Conservation (phyloP, 2,888 invertebrate genomes). For the Bedellia somnulentella region DNA sequence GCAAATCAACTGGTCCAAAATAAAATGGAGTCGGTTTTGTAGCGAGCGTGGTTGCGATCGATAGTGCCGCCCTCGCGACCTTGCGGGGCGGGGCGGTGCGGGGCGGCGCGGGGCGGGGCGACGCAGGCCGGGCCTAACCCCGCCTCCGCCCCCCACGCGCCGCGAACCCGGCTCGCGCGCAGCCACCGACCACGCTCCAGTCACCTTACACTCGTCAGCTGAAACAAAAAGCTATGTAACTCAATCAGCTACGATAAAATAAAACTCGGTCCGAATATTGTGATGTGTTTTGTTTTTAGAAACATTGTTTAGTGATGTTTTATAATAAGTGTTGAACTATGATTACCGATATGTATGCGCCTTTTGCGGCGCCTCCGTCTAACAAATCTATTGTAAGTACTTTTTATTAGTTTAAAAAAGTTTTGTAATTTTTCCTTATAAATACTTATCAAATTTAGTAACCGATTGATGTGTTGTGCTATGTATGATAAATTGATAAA, state of each 20-base stretch:
- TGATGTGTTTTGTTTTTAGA: background rate
- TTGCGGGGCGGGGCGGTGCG: conserved; percentile 47
- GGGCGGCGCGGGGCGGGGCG: conserved; percentile 34
- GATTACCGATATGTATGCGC: conserved; percentile 57
- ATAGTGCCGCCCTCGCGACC: conserved; percentile 42
- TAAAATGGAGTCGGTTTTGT: conserved; percentile 49
- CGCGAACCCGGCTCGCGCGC: conserved; percentile 23
- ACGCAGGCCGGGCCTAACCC: conserved; percentile 45
- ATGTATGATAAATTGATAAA: background rate
- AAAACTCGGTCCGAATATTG: background rate
- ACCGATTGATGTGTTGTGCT: background rate
- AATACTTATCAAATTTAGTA: too few relatives aligned
- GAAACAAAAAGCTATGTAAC: conserved; percentile 17
- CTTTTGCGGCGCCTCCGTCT: conserved; percentile 36
- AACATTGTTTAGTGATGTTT: background rate
- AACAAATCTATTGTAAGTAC: conserved; percentile 49
- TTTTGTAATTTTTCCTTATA: too few relatives aligned
- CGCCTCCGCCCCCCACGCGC: too few relatives aligned
- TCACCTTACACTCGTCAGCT: conserved; percentile 11
- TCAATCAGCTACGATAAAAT: conserved; percentile 3
- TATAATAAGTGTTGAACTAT: conserved; percentile 17
- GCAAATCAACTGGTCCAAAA: conserved; percentile 53
- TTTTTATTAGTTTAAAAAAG: too few relatives aligned
- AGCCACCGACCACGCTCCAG: conserved; percentile 15
- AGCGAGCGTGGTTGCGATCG: conserved; percentile 48